A percentile compares a stretch with the other conserved stretches of the same genome.
These are phyloP conservation scores for Nasonovia ribisnigri DNA, from an alignment of 2,888 invertebrate species.

Conservation along the genomic window DNA sequence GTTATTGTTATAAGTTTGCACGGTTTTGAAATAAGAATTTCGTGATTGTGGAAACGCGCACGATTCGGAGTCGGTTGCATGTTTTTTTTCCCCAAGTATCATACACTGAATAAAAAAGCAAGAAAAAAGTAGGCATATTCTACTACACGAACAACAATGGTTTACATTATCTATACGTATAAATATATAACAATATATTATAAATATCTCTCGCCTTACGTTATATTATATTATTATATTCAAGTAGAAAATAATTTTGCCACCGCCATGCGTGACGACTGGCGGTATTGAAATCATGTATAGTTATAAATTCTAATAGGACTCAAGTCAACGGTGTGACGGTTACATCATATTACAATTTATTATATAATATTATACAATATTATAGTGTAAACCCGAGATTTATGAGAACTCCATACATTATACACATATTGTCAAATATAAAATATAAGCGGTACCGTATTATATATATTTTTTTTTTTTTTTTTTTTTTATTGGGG, in stretches of 20 bases:
- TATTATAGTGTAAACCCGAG: not conserved
- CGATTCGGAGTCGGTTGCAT: constrained; percentile 43
- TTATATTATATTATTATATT: not conserved
- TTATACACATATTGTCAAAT: not conserved
- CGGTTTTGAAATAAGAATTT: constrained; percentile 57
- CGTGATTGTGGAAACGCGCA: constrained; percentile 52
- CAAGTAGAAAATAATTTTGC: constrained; percentile 50
- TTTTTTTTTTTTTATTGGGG: too few relatives aligned
- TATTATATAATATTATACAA: not conserved
- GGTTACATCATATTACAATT: constrained; percentile 13
- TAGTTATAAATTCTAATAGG: not conserved
- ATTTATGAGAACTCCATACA: constrained; percentile 10
- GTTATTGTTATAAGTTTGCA: constrained; percentile 57
- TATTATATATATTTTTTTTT: too few relatives aligned
- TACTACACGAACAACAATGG: constrained; percentile 39
- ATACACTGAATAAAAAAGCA: not conserved
- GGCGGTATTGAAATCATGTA: not conserved
- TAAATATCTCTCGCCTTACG: not conserved
- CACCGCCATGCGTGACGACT: constrained; percentile 15
- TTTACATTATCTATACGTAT: not conserved
- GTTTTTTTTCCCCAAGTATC: not conserved
- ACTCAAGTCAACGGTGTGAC: not conserved
- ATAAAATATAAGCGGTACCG: not conserved
- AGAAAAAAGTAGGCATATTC: not conserved
- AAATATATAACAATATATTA: not conserved